These are phyloP conservation scores for Phaenicophaeus curvirostris DNA, from an alignment of 2,797 vertebrate genomes.

Conservation along the genomic window DNA sequence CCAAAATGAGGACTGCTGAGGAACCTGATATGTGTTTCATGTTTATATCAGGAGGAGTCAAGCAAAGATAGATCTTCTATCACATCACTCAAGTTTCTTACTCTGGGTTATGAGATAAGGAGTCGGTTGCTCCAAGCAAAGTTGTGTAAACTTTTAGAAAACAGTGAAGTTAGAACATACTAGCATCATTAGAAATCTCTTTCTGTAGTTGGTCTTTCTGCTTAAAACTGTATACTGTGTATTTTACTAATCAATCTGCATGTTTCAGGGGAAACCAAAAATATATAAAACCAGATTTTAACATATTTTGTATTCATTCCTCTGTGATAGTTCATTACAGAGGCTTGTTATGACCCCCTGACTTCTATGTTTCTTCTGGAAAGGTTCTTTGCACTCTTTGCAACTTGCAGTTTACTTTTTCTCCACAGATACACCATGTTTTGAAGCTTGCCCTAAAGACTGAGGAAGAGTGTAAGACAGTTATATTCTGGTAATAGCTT, in stretches of 20 bases:
- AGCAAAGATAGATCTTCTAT: not conserved
- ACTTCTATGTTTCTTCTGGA: not conserved
- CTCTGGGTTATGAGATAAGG: not conserved
- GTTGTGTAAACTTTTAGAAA: not conserved
- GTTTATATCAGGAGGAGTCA: not conserved
- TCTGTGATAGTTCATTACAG: not conserved
- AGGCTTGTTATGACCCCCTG: not conserved
- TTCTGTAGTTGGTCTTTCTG: not conserved
- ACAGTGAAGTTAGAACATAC: not conserved
- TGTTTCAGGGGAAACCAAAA: not conserved
- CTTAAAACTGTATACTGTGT: not conserved
- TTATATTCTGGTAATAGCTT: not conserved
- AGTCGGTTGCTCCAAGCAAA: not conserved
- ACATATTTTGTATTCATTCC: not conserved
- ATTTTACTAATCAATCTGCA: not conserved
- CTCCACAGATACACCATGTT: not conserved
- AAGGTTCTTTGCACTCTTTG: not conserved
- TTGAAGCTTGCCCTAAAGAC: not conserved
- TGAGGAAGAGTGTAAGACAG: not conserved
- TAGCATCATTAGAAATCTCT: not conserved
- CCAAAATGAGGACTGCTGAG: constrained; percentile 31
- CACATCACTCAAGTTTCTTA: constrained; percentile 12
- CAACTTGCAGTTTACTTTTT: not conserved
- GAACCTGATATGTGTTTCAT: constrained; percentile 28
- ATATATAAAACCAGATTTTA: not conserved